Conservation (phyloP, 1,140 invertebrate species). For the Drosophila repleta region DNA sequence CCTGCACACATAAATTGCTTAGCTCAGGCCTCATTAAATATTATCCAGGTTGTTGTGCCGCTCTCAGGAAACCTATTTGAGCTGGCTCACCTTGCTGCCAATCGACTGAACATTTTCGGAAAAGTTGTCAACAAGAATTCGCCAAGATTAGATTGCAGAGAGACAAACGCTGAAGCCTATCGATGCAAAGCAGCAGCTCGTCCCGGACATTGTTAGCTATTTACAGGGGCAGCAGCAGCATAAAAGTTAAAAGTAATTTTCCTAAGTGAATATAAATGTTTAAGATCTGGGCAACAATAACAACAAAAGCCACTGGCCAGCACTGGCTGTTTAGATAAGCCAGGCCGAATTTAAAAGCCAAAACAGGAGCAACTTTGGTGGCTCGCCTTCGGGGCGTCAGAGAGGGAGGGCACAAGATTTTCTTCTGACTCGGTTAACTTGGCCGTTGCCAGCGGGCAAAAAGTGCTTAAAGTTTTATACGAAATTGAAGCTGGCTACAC, state of each 20-base stretch:
- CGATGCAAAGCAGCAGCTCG: slow-evolving; percentile 27
- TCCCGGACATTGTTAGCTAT: slow-evolving; percentile 57
- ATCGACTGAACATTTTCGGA: slow-evolving; percentile 31
- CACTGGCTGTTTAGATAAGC: slow-evolving; percentile 52
- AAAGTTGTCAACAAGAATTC: slow-evolving; percentile 64
- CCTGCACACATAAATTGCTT: slow-evolving; percentile 19
- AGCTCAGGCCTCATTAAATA: slow-evolving; percentile 33
- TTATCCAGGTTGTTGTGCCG: slow-evolving; percentile 16
- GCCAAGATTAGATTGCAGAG: slow-evolving; percentile 66
- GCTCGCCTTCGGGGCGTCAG: neutral
- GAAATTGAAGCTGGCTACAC: slow-evolving; percentile 71
- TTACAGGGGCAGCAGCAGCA: slow-evolving; percentile 69
- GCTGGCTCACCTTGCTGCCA: slow-evolving; percentile 10
- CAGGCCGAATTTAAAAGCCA: slow-evolving; percentile 61
- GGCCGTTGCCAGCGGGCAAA: slow-evolving; percentile 55
- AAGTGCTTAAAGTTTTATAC: slow-evolving; percentile 77
- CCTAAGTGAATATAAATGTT: slow-evolving; percentile 82
- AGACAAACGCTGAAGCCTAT: slow-evolving; percentile 60
- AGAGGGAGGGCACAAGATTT: neutral
- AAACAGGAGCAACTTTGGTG: slow-evolving; percentile 32
- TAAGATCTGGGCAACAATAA: slow-evolving; percentile 58
- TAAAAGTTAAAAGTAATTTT: slow-evolving; percentile 81
- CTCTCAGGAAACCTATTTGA: too few relatives aligned
- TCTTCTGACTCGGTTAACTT: slow-evolving; percentile 29
- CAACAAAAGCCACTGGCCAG: slow-evolving; percentile 3